Evolutionary conservation across 2,113 vertebrate genomes (phyloP), one percentile per base, ranked within the genome.

Genomic region (Microcebus lehilahytsara): DNA sequence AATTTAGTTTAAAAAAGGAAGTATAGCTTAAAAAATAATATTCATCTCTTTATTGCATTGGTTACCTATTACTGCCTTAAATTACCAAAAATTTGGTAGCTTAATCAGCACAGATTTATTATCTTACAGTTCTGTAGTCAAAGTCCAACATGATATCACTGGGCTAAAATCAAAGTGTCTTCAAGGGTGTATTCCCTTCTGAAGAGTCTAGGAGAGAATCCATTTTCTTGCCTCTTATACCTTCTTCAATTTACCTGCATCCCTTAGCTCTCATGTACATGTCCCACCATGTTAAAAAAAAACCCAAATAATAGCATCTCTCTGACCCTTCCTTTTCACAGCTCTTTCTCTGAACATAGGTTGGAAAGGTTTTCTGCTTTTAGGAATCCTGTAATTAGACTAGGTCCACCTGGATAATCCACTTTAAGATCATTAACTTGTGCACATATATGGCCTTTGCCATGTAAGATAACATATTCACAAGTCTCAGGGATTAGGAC

Each of bases 1-100:
- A 78, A 75, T 77, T 95, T 81, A 69, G 32, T 89, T 94, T 17
- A 84, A 42, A 92, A 86, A 91, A 84, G 80, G 53, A 30, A 46
- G 42, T n/a, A 1, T 64, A 81, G 11, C 19, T 51, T 85, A 96
- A 80, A 89, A 94, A 85, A 51, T 37, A 69, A n/a, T 60, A 30
- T n/a, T 11, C 74, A 64, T 58, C 3, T 42, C 20, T 37, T 69
- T 72, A 56, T 56, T 85, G 17, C 32, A n/a, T 34, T 22, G 32
- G 81, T 85, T 77, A 91, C 86, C 51, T 64, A 34, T 37, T 42
- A 23, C 51, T 89, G 46, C 72, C 78, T 62, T 91, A 93, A 81
- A 66, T 74, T 42, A 74, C 46, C 12, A 19, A 30, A 56, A 64
- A 81, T 3, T 34, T 62, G 51, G 67, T 46, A 49, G 46, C 22